Base-by-base conservation (phyloP, 2,888 invertebrate species). In the Byasa hedistus region DNA sequence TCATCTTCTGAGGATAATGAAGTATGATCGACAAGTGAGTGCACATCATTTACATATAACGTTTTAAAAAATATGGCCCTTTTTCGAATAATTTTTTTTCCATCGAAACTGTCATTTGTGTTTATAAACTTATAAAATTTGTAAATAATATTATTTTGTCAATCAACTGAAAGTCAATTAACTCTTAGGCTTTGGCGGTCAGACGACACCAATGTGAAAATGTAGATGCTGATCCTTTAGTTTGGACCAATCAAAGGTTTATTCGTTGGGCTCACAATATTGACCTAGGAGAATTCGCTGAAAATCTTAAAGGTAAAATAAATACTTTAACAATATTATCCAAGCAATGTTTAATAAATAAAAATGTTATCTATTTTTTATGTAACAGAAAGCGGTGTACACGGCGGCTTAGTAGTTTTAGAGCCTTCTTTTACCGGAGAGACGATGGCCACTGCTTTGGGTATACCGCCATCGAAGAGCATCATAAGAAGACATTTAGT, bases 231-330 rank as follows among this genome's bases (percentile, higher is more conserved):
- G 98, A 98, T 91, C 98, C 98, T 61, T 93, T 98, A 75, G 98
- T 98, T 63, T 98, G 98, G 98, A 98, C 98, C 76, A 98, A 98
- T 92, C 96, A 97, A 83, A 94, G 98, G 80, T 97, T 98, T 85
- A 96, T 98, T 78, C 95, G 97, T 81, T 98, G 98, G 98, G 96
- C 97, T 36, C 94, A 97, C 79, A 96, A 96, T 84, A 98, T 98
- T 82, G 98, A 98, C 92, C 93, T 98, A 78, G 95, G 95, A 68
- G 98, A 98, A 93, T 98, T 98, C 85, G 96, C 97, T 73, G 97
- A 97, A 73, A 97, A 97, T 88, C 93, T 98, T 55, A 97, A 97
- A 95, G 97, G 97, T 96, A 78, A 27, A 10, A 32, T 2, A 52
- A 27, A 39, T 36, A 23, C n/a, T 48, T 48, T n/a, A 61, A 21